Conservation (phyloP, 2,888 invertebrate genomes). For the Diarsia brunnea region DNA sequence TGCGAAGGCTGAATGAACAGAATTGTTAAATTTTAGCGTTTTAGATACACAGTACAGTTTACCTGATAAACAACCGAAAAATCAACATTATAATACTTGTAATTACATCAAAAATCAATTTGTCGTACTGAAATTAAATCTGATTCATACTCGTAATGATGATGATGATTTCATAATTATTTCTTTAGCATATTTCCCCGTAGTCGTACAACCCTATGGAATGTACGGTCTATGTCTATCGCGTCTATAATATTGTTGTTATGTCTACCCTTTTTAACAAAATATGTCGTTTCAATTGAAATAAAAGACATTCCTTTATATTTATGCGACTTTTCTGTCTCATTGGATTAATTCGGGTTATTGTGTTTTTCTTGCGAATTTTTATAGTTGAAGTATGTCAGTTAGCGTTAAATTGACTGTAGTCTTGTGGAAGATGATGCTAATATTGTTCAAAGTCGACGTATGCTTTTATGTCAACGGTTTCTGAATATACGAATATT, state of each 20-base stretch:
- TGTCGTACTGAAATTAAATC: not conserved
- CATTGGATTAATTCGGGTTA: slow-evolving; percentile 43
- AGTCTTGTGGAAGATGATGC: slow-evolving; percentile 11
- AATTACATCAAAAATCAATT: not conserved
- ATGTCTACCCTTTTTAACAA: slow-evolving; percentile 58
- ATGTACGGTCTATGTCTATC: slow-evolving; percentile 25
- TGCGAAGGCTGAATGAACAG: slow-evolving; percentile 9
- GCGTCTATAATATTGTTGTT: slow-evolving; percentile 55
- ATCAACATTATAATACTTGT: not conserved
- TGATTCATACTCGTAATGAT: not conserved
- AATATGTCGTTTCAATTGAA: slow-evolving; percentile 43
- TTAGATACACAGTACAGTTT: slow-evolving; percentile 3
- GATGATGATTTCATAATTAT: not conserved
- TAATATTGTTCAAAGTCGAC: not conserved
- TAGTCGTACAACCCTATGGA: slow-evolving; percentile 34
- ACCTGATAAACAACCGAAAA: not conserved
- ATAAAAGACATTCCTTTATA: slow-evolving; percentile 52
- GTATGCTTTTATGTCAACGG: not conserved
- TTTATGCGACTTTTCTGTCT: slow-evolving; percentile 53
- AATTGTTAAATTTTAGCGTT: not conserved
- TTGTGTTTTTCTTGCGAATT: slow-evolving; percentile 41
- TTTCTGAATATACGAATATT: not conserved
- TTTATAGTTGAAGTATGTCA: slow-evolving; percentile 42
- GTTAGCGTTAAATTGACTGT: slow-evolving; percentile 20
- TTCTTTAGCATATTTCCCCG: not conserved